A percentile compares a stretch with the other conserved stretches of the same genome.
Evolutionary conservation across 2,888 invertebrate species (phyloP).

Genomic region (Yponomeuta plumbellus): DNA sequence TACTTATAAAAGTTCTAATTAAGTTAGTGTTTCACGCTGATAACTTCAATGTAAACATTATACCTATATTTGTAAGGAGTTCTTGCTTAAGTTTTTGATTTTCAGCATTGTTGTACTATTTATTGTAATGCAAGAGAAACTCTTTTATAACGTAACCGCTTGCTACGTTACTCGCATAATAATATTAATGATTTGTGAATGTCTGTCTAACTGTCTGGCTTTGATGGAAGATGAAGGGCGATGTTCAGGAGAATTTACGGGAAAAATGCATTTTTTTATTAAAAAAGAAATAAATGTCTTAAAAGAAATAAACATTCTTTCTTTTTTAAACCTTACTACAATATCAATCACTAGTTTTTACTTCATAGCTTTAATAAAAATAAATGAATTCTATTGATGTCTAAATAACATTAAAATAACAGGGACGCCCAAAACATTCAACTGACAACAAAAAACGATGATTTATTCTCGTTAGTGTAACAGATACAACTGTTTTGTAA

Average conservation of each 20-base stretch:
- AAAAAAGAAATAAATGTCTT: slow-evolving; percentile 63
- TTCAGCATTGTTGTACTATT: slow-evolving; percentile 6
- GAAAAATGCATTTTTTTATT: slow-evolving; percentile 56
- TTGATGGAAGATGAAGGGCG: slow-evolving; percentile 35
- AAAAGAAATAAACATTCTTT: slow-evolving; percentile 25
- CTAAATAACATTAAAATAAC: slow-evolving; percentile 13
- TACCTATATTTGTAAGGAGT: neutral
- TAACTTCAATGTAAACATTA: neutral
- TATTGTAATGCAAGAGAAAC: neutral
- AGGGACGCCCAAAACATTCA: slow-evolving; percentile 39
- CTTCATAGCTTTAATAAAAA: slow-evolving; percentile 24
- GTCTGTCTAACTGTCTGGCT: slow-evolving; percentile 44
- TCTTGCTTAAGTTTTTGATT: neutral
- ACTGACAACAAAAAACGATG: slow-evolving; percentile 39
- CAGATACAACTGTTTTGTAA: slow-evolving; percentile 29
- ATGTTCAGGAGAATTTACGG: slow-evolving; percentile 35
- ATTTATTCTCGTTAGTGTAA: slow-evolving; percentile 50
- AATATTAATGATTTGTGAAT: slow-evolving; percentile 29
- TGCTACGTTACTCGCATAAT: slow-evolving; percentile 37
- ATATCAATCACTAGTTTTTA: too few relatives aligned
- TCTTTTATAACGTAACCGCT: slow-evolving; percentile 23
- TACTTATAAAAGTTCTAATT: neutral
- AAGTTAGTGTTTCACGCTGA: neutral
- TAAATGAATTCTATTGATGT: slow-evolving; percentile 32
- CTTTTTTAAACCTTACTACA: too few relatives aligned